Conservation (phyloP, 2,113 vertebrate genomes). For the Gavia stellata region DNA sequence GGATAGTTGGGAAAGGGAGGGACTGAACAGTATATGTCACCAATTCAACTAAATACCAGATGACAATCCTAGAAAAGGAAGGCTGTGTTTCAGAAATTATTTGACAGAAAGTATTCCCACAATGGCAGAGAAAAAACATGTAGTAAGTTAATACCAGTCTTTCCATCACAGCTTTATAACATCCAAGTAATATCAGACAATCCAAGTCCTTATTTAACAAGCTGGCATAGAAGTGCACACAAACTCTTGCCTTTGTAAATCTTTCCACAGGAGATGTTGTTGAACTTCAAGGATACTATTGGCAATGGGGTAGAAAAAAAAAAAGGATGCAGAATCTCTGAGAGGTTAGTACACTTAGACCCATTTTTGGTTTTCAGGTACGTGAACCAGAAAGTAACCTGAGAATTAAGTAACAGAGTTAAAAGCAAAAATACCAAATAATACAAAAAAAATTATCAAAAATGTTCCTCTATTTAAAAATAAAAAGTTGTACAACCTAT, state of each 20-base stretch:
- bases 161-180: background rate
- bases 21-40: background rate
- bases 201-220: background rate
- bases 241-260: background rate
- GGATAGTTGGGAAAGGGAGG: background rate
- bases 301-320: background rate
- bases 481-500: background rate
- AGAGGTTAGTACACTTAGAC: background rate
- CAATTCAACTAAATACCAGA: background rate
- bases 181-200: background rate
- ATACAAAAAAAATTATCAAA: background rate
- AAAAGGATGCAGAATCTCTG: background rate
- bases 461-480: background rate
- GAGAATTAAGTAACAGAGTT: background rate
- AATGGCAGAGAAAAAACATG: background rate
- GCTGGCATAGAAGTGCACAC: background rate
- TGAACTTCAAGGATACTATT: background rate
- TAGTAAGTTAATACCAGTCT: background rate
- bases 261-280: background rate
- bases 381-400: background rate
- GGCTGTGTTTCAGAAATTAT: background rate
- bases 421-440: background rate
- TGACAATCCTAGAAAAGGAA: background rate
- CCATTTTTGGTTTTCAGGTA: background rate
- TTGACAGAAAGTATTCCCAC: background rate